Percentiles rank a stretch among this genome's conserved stretches.
Evolutionary conservation across 1,140 invertebrate species (phyloP).

Genomic region (Papilio aristodemus): DNA sequence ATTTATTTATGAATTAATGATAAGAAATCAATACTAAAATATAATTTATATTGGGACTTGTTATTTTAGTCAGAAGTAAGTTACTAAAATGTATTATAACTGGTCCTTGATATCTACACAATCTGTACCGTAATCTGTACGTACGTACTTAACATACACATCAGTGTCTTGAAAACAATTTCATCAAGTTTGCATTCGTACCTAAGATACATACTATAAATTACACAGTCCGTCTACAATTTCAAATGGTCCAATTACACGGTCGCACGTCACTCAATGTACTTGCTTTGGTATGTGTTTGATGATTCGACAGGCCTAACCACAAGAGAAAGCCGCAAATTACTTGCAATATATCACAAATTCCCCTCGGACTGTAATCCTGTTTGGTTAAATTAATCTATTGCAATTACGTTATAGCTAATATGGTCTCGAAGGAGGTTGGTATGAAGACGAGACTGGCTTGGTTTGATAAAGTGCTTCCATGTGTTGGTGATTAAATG

Average conservation of each 20-base stretch:
- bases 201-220: neutral
- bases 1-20: neutral
- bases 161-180: too few relatives aligned
- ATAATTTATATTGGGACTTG: too few relatives aligned
- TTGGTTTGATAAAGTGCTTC: neutral
- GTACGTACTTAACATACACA: too few relatives aligned
- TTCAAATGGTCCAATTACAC: neutral
- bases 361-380: constrained; percentile 18
- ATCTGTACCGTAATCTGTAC: too few relatives aligned
- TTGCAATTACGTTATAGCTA: constrained; percentile 20
- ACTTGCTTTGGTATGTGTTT: constrained; percentile 5
- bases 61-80: too few relatives aligned
- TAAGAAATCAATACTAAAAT: too few relatives aligned
- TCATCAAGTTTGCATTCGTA: neutral
- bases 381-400: constrained; percentile 23
- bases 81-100: too few relatives aligned
- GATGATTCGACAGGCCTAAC: constrained; percentile 17
- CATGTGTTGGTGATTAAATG: neutral
- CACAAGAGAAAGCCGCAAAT: constrained; percentile 20
- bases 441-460: neutral
- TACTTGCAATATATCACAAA: constrained; percentile 19
- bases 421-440: constrained; percentile 8
- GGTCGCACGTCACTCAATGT: neutral
- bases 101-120: too few relatives aligned
- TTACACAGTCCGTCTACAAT: too few relatives aligned